These are phyloP conservation scores for Zingel zingel DNA, from an alignment of 2,113 vertebrate genomes.

Conservation along the genomic window DNA sequence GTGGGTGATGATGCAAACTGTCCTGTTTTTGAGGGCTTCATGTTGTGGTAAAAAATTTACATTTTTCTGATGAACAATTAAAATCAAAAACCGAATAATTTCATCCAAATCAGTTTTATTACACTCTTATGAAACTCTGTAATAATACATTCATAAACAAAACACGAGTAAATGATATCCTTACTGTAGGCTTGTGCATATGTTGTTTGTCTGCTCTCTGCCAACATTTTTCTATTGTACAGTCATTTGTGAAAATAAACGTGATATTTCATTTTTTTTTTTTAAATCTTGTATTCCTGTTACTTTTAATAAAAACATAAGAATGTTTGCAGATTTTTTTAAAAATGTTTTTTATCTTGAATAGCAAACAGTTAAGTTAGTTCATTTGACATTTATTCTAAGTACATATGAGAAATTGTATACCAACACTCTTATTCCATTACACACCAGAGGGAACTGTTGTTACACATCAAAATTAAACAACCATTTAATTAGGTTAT, in stretches of 20 bases:
- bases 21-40: not conserved
- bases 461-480: too few relatives aligned
- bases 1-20: not conserved
- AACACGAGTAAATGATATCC: not conserved
- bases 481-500: too few relatives aligned
- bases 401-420: too few relatives aligned
- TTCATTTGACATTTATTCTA: not conserved
- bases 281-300: not conserved
- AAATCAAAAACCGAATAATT: too few relatives aligned
- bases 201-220: slow-evolving; percentile 19
- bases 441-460: too few relatives aligned
- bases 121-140: not conserved
- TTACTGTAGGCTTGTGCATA: not conserved
- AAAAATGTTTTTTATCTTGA: too few relatives aligned
- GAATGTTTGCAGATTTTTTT: not conserved
- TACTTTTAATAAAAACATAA: not conserved
- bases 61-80: slow-evolving; percentile 13
- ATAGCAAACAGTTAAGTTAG: not conserved
- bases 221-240: slow-evolving; percentile 31
- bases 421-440: too few relatives aligned
- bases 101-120: not conserved
- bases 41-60: not conserved
- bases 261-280: slow-evolving; percentile 12
- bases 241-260: slow-evolving; percentile 63
- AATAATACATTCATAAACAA: slow-evolving; percentile 8